Evolutionary conservation across 2,888 invertebrate genomes (phyloP).

Genomic region (Neelides folsomi): DNA sequence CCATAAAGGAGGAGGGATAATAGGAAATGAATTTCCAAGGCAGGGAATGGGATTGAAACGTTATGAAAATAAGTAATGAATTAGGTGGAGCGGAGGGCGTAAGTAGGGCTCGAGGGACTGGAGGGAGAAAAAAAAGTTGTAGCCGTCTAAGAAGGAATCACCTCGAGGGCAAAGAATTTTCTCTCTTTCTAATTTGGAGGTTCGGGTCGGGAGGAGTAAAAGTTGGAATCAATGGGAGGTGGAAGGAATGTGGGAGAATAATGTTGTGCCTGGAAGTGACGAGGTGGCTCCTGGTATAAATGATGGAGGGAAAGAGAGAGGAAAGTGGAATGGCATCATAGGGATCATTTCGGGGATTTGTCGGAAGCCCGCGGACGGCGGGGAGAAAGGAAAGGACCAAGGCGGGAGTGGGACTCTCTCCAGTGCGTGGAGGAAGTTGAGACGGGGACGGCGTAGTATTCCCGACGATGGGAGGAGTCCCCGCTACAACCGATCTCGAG

Average conservation of each 20-base stretch:
- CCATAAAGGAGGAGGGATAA: too few relatives aligned
- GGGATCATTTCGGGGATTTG: slow-evolving; percentile 9
- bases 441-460: slow-evolving; percentile 13
- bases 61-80: slow-evolving; percentile 2
- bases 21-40: not conserved
- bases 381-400: slow-evolving; percentile 9
- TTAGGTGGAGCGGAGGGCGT: slow-evolving; percentile 1
- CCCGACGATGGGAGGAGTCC: slow-evolving; percentile 27
- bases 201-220: slow-evolving; percentile 10
- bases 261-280: slow-evolving; percentile 8
- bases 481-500: slow-evolving; percentile 30
- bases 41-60: slow-evolving; percentile 6
- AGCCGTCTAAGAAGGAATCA: not conserved
- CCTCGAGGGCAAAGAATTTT: not conserved
- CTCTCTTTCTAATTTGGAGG: not conserved
- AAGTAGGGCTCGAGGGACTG: slow-evolving; percentile 1
- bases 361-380: slow-evolving; percentile 5
- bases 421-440: slow-evolving; percentile 4
- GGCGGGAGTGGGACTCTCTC: slow-evolving; percentile 11
- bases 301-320: slow-evolving; percentile 2
- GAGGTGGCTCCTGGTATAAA: slow-evolving; percentile 7
- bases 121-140: not conserved
- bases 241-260: slow-evolving; percentile 8
- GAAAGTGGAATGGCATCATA: slow-evolving; percentile 6
- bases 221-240: slow-evolving; percentile 13